Conservation (phyloP, 2,888 invertebrate species). For the Embidobia sp. region DNA sequence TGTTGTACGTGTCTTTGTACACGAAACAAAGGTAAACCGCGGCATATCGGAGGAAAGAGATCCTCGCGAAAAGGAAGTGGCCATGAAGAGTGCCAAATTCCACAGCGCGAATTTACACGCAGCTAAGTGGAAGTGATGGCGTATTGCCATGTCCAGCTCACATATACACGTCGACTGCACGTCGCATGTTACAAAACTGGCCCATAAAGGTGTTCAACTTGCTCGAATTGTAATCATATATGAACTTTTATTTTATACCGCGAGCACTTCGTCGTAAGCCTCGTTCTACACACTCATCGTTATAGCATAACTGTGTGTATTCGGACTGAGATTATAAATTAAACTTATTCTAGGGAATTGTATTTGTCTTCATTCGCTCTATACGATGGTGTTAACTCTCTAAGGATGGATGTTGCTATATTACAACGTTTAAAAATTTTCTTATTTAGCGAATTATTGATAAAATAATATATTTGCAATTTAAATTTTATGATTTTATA, state of each 20-base stretch:
- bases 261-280: slow-evolving; percentile 12
- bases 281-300: slow-evolving; percentile 15
- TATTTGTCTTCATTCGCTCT: too few species aligned
- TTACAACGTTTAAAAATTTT: too few species aligned
- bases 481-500: too few species aligned
- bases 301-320: slow-evolving; percentile 21
- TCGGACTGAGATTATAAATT: slow-evolving; percentile 27
- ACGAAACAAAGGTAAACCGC: slow-evolving; percentile 22
- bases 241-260: slow-evolving; percentile 30
- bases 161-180: slow-evolving; percentile 64
- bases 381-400: slow-evolving; percentile 17
- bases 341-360: slow-evolving; percentile 12
- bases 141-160: slow-evolving; percentile 62
- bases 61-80: slow-evolving; percentile 67
- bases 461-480: too few species aligned
- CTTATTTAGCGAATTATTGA: too few species aligned
- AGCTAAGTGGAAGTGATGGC: slow-evolving; percentile 62
- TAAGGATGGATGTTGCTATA: too few species aligned
- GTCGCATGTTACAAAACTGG: slow-evolving; percentile 43
- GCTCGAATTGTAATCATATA: slow-evolving; percentile 37
- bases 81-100: slow-evolving; percentile 65
- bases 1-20: too few species aligned
- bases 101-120: slow-evolving; percentile 35
- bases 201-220: slow-evolving; percentile 43
- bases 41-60: slow-evolving; percentile 66